Percentiles rank a stretch among this genome's conserved stretches.
phyloP scores from a whole-genome alignment of 2,113 vertebrate genomes.

The Pangasianodon gigas region DNA sequence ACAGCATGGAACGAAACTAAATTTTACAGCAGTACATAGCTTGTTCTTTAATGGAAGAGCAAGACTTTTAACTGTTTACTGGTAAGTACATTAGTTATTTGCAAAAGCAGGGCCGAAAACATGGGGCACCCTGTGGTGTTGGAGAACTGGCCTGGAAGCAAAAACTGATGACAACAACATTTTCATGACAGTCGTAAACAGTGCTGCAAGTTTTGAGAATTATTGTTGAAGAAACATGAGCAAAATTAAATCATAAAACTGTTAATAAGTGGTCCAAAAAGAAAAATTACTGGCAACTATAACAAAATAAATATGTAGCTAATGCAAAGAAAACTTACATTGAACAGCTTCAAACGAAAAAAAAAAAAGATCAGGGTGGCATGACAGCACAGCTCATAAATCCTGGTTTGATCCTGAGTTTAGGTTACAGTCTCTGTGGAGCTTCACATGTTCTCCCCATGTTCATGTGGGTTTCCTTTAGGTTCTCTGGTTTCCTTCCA shows the following conservation, averaged over 20 bases:
- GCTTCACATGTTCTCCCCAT: neutral
- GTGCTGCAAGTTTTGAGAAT: neutral
- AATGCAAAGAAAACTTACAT: neutral
- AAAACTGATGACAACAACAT: neutral
- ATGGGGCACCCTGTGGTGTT: neutral
- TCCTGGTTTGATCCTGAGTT: neutral
- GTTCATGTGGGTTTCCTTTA: neutral
- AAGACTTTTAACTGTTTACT: neutral
- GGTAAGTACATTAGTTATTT: neutral
- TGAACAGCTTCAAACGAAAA: neutral
- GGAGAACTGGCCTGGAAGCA: neutral
- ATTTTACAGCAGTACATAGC: neutral
- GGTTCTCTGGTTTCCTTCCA: neutral
- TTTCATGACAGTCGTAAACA: constrained; percentile 8
- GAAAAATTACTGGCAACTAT: neutral
- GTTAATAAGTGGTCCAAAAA: neutral
- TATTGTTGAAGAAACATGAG: neutral
- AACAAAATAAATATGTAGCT: neutral
- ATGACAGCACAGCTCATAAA: neutral
- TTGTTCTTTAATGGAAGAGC: neutral
- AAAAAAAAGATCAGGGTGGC: neutral
- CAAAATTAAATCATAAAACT: neutral
- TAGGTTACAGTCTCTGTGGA: neutral
- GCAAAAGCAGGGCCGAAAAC: neutral
- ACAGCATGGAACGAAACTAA: neutral